A percentile compares a stretch with the other conserved stretches of the same genome.
phyloP scores from a whole-genome alignment of 2,888 invertebrate genomes.

The Lasius fuliginosus region DNA sequence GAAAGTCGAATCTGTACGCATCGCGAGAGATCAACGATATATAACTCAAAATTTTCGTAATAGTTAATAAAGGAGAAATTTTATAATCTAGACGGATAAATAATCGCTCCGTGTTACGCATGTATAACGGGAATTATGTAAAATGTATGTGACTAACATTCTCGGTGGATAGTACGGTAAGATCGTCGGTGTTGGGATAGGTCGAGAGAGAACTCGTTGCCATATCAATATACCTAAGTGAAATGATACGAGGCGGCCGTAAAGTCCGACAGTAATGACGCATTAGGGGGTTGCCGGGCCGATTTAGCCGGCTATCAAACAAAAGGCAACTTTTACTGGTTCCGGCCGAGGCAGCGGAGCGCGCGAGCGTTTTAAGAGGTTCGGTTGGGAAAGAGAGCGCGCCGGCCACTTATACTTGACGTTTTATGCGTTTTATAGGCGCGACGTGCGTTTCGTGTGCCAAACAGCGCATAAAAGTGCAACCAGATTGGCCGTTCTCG shows the following conservation, averaged over 20 bases:
- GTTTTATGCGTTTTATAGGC: slow-evolving; percentile 79
- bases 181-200: slow-evolving; percentile 83
- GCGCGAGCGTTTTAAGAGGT: slow-evolving; percentile 78
- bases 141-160: slow-evolving; percentile 69
- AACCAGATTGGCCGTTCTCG: slow-evolving; percentile 75
- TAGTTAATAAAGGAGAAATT: not conserved
- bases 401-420: slow-evolving; percentile 77
- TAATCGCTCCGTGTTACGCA: slow-evolving; percentile 1
- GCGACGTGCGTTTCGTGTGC: slow-evolving; percentile 78
- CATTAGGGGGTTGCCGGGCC: slow-evolving; percentile 86
- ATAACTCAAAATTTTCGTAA: not conserved
- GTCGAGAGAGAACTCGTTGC: slow-evolving; percentile 86
- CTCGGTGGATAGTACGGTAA: slow-evolving; percentile 79
- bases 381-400: slow-evolving; percentile 70
- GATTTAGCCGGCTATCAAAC: slow-evolving; percentile 86
- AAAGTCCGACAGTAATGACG: slow-evolving; percentile 86
- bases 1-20: not conserved
- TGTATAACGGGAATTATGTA: slow-evolving; percentile 40
- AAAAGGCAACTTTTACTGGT: slow-evolving; percentile 86
- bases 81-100: not conserved
- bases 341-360: slow-evolving; percentile 81
- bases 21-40: not conserved
- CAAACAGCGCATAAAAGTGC: slow-evolving; percentile 79
- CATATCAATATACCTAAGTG: slow-evolving; percentile 87
- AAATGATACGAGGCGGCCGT: slow-evolving; percentile 86